phyloP scores from a whole-genome alignment of 2,113 vertebrate species.

The Caretta caretta region DNA sequence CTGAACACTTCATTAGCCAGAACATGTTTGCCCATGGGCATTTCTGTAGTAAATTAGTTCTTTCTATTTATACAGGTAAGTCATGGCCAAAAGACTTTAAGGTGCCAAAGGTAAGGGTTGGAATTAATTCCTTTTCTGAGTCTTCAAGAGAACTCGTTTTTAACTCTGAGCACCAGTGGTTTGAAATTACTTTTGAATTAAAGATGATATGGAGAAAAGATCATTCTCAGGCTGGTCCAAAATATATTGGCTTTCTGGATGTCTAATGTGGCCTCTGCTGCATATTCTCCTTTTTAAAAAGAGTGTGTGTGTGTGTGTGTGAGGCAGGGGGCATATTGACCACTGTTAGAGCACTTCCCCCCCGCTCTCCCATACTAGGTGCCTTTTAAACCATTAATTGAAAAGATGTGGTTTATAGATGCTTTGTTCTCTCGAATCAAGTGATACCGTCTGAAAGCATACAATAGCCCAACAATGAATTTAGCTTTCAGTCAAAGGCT shows the following conservation, averaged over 20 bases:
- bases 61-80: slow-evolving; percentile 91
- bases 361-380: slow-evolving; percentile 4
- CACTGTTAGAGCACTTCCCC: not conserved
- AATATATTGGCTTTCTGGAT: not conserved
- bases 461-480: slow-evolving; percentile 67
- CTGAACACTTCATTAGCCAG: slow-evolving; percentile 96
- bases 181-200: slow-evolving; percentile 59
- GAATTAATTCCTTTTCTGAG: slow-evolving; percentile 76
- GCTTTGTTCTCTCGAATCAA: slow-evolving; percentile 59
- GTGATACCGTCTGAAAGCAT: slow-evolving; percentile 61
- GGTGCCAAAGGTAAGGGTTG: slow-evolving; percentile 84
- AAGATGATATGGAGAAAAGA: slow-evolving; percentile 6
- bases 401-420: slow-evolving; percentile 57
- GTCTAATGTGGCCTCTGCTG: not conserved
- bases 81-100: slow-evolving; percentile 86
- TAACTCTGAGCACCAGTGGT: slow-evolving; percentile 53
- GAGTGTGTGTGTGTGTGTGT: not conserved
- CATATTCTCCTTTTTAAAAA: not conserved
- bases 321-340: slow-evolving; percentile 26
- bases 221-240: not conserved
- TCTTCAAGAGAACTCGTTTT: slow-evolving; percentile 64
- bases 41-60: slow-evolving; percentile 88
- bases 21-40: slow-evolving; percentile 93
- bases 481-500: slow-evolving; percentile 67
- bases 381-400: slow-evolving; percentile 67